Evolutionary conservation across 2,888 invertebrate genomes (phyloP).

Genomic region (Parelbella ahira): DNA sequence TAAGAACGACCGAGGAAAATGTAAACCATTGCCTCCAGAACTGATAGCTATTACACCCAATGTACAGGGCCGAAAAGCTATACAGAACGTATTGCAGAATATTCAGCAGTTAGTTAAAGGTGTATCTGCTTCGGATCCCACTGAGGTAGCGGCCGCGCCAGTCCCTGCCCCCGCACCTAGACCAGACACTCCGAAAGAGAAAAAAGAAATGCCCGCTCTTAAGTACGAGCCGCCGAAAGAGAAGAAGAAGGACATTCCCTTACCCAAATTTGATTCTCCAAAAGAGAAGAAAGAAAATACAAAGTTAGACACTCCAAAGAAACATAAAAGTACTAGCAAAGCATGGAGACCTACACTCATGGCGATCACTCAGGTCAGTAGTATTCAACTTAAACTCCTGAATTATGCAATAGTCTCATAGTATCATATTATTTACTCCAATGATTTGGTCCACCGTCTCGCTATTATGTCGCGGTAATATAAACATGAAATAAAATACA

Average conservation of each 20-base stretch:
- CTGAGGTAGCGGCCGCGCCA: conserved; percentile 65
- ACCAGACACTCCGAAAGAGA: conserved; percentile 49
- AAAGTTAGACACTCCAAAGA: conserved; percentile 58
- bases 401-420: too few relatives aligned
- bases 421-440: too few relatives aligned
- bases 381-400: too few relatives aligned
- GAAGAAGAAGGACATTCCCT: conserved; percentile 58
- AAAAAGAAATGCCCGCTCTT: conserved; percentile 41
- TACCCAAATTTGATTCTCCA: conserved; percentile 42
- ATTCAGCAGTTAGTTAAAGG: conserved; percentile 75
- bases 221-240: conserved; percentile 51
- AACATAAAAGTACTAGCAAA: conserved; percentile 78
- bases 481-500: too few relatives aligned
- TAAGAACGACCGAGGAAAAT: conserved; percentile 51
- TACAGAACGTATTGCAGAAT: conserved; percentile 70
- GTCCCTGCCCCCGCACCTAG: conserved; percentile 41
- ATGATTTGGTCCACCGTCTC: too few relatives aligned
- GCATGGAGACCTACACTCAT: conserved; percentile 87
- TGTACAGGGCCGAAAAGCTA: conserved; percentile 64
- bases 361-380: conserved; percentile 81
- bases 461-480: too few relatives aligned
- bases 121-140: conserved; percentile 67
- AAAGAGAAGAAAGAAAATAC: conserved; percentile 48
- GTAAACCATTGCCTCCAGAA: conserved; percentile 76
- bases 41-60: conserved; percentile 79